Conservation (phyloP, 2,113 vertebrate genomes). For the Nannobrachium achirus region DNA sequence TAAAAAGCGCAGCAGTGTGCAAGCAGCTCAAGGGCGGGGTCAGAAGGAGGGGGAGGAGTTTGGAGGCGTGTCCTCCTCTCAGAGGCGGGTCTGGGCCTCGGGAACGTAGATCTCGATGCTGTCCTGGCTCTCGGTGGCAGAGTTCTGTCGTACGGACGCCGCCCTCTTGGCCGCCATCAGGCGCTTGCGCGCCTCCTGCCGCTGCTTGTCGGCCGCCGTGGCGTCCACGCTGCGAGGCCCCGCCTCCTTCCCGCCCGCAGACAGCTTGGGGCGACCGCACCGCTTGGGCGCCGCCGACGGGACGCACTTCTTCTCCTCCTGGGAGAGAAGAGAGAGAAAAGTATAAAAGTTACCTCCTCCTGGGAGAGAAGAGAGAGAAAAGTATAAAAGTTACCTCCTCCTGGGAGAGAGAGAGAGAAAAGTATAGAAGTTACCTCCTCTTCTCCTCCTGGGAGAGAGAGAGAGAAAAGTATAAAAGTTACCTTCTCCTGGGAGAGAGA, state of each 20-base stretch:
- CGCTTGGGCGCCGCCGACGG: conserved; percentile 97
- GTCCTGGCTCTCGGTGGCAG: conserved; percentile 96
- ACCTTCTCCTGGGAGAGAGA: too few relatives aligned
- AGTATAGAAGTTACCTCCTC: too few relatives aligned
- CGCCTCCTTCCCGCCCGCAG: conserved; percentile 84
- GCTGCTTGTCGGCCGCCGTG: conserved; percentile 89
- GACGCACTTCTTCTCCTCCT: conserved; percentile 95
- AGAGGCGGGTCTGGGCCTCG: conserved; percentile 90
- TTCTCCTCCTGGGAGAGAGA: too few relatives aligned
- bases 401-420: too few relatives aligned
- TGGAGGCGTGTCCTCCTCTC: conserved; percentile 43
- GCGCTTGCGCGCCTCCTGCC: conserved; percentile 95
- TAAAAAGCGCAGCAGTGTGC: too few relatives aligned
- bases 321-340: conserved; percentile 26
- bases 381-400: too few relatives aligned
- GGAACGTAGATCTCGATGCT: conserved; percentile 99
- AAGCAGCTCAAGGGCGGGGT: too few relatives aligned
- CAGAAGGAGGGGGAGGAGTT: conserved; percentile 1
- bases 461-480: too few relatives aligned
- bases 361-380: too few relatives aligned
- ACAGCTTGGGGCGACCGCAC: conserved; percentile 87
- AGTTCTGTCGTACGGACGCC: conserved; percentile 95
- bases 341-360: too few relatives aligned
- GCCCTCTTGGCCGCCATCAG: conserved; percentile 96
- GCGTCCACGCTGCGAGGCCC: conserved; percentile 85